Evolutionary conservation across 2,888 invertebrate species (phyloP).

Genomic region (Mycogona germanica): DNA sequence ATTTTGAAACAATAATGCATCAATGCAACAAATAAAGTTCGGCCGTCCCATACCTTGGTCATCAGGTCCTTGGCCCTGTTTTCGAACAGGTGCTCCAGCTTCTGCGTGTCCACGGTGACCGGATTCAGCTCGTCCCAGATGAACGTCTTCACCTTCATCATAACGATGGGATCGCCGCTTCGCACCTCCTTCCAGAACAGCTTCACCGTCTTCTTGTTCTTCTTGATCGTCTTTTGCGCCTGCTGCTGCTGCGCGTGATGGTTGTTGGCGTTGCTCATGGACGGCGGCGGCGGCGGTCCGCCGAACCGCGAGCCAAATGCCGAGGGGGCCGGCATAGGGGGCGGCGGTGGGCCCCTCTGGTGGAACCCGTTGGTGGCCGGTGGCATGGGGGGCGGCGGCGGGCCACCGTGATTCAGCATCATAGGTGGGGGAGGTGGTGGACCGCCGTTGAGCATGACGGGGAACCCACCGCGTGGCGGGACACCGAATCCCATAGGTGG

Average conservation of each 20-base stretch:
- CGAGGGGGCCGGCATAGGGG: conserved; percentile 39
- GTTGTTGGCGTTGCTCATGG: conserved; percentile 25
- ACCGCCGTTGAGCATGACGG: conserved; percentile 30
- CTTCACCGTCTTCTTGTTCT: conserved; percentile 89
- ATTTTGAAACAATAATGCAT: too few relatives aligned
- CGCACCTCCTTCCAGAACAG: conserved; percentile 87
- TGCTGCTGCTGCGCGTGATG: conserved; percentile 23
- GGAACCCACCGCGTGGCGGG: conserved; percentile 12
- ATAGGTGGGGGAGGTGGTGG: conserved; percentile 29
- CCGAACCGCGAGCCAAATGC: conserved; percentile 25
- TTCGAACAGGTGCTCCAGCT: conserved; percentile 93
- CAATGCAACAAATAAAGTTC: too few relatives aligned
- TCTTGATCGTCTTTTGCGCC: conserved; percentile 29
- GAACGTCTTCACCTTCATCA: conserved; percentile 29
- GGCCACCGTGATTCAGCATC: too few relatives aligned
- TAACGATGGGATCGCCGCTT: conserved; percentile 28
- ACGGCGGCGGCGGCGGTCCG: conserved; percentile 32
- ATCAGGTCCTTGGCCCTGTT: conserved; percentile 89
- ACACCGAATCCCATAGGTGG: conserved; percentile 20
- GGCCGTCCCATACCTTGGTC: conserved; percentile 61
- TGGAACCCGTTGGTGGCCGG: too few relatives aligned
- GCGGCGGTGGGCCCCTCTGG: too few relatives aligned
- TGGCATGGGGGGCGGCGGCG: conserved; percentile 26
- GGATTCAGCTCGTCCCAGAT: conserved; percentile 87
- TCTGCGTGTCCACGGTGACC: conserved; percentile 76